Base-by-base conservation (phyloP, 2,888 invertebrate genomes). In the Bimastos eiseni region DNA sequence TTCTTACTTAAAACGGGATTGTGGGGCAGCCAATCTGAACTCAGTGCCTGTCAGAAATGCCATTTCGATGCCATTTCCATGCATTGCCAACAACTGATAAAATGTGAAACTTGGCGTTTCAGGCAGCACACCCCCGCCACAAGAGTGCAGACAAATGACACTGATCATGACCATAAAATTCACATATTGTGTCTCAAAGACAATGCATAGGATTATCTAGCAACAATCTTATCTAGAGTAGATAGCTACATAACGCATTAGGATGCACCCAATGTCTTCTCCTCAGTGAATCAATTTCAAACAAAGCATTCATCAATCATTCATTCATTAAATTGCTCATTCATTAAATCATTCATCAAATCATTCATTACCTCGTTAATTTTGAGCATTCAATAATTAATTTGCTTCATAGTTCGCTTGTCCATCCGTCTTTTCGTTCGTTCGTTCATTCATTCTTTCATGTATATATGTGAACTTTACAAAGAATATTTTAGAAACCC, bases 21-120 rank as follows among this genome's bases (percentile, higher is more conserved):
- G 70, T n/a, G n/a, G 70, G 30, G 70, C 70, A 70, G 49, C 70
- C 70, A 70, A 70, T 70, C 70, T 70, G 70, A 30, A 70, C 70
- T 70, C 30, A n/a, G 70, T n/a, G n/a, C 70, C 70, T 70, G 70
- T 70, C 70, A 70, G n/a, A 70, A 70, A 70, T 70, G 70, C 70
- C 70, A 70, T 30, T 30, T 70, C 13, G n/a, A 70, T 70, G 70
- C 70, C 70, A 70, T 30, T 30, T 70, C 13, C 30, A 70, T 70
- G 30, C 70, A 19, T 11, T 70, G 70, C 70, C 70, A 70, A 30
- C 70, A 70, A 30, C 70, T 70, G 70, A 70, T 70, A 70, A 70
- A 30, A 70, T 70, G 6, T 6, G 70, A 70, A 30, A 70, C 70
- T 70, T 30, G 70, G 70, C 70, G 30, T 70, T 70, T 70, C 70